Evolutionary conservation across 1,140 invertebrate species (phyloP), one percentile per base, ranked within the genome.

Genomic region (Tetranychus urticae): DNA sequence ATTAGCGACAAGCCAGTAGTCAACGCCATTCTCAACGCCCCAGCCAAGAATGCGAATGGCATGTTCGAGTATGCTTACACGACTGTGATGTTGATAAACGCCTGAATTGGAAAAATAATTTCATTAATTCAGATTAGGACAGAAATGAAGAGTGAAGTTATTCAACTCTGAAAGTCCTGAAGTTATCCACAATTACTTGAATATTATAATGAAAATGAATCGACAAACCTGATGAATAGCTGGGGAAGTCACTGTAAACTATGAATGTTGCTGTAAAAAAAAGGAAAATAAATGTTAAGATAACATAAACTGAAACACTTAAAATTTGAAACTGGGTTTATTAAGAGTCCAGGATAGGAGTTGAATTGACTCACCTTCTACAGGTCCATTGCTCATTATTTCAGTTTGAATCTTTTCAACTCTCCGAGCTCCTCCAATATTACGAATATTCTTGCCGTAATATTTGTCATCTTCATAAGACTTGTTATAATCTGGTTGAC

Each of bases 1-100:
- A 74, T 93, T 93, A 52, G 85, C 88, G 66, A 88, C 79, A 1
- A 88, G 76, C 89, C 89, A 94, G 70, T 91, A 94, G 37, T 83
- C 82, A 8, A 62, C 50, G 0, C 78, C 79, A 61, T 83, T 78
- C 69, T 89, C 86, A 3, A 80, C 79, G 31, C 88, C 88, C 83
- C 85, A 91, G 33, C 89, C 89, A 12, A 93, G 72, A 39, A 94
- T 83, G 68, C 83, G 83, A 52, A 93, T 82, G 35, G 90, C 89
- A 73, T 94, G 89, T 12, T 88, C 88, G 39, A 88, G 88, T 36
- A 90, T 75, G 31, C 74, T 76, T 35, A 76, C 71, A 48, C 87
- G 87, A 59, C 77, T 72, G 2, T 80, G 79, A 69, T 91, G 86
- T 69, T 85, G 77, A 71, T 93, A 93, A 7, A 93, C 86, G 13